Evolutionary conservation across 2,113 vertebrate species (phyloP), one percentile per base, ranked within the genome.

Genomic region (Ciconia boyciana): DNA sequence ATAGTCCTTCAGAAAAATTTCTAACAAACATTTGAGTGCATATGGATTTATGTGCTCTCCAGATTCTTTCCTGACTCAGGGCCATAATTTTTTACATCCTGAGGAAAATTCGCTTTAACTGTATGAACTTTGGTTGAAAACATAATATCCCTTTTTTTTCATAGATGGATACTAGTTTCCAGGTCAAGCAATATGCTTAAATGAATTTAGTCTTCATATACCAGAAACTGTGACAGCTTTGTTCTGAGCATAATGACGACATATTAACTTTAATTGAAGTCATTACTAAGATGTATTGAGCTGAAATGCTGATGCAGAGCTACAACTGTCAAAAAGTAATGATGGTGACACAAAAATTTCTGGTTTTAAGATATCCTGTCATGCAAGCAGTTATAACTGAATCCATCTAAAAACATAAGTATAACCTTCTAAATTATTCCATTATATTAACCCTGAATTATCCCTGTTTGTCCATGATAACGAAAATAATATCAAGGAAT

Each of bases 201-300:
- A 8, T 69, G 16, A 60, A 57, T 81, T 94, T 44, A 41, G 7
- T 51, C 36, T 70, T 57, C 20, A 19, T 86, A 79, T 70, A 51
- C 10, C 49, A 60, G 49, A 82, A 93, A 94, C 22, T 65, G n/a
- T 61, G 65, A 44, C 34, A 54, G 7, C 57, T 95, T 54, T 83
- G 19, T 80, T 95, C 44, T 85, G 79, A 91, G 54, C 29, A 88
- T 96, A 96, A 94, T 91, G 85, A 94, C 36, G 41, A 44, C 31
- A 68, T 43, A 77, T 39, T 84, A 64, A 78, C 65, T 95, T 93
- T 96, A 97, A 95, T 49, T 96, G 69, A 97, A 89, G 65, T 76
- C n/a, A 91, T 86, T 49, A 65, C 48, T 86, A 66, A 83, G 54
- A 93, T 71, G 17, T 57, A 76, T 91, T 90, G 64, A 96, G 34